Base-by-base conservation (phyloP, 2,113 vertebrate genomes). In the Guaruba guarouba region DNA sequence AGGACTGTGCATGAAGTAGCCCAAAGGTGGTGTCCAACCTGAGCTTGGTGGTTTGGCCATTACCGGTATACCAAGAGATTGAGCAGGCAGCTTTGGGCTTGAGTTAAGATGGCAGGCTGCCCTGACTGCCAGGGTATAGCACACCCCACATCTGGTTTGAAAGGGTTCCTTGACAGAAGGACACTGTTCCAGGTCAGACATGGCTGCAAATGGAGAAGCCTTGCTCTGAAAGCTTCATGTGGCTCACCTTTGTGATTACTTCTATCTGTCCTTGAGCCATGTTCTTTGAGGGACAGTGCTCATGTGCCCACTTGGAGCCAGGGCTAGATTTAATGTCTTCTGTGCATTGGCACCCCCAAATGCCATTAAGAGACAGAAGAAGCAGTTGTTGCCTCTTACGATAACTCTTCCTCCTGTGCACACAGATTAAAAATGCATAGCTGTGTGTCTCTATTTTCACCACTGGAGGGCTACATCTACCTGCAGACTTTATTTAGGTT, bases 401-500 rank as follows among this genome's bases (percentile, higher is more conserved):
- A 15, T 44, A 24, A 25, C 12, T 49, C 57, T n/a, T 20, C 39
- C 17, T 55, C 6, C 24, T 77, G 9, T 5, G 9, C 11, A 35
- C 20, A 18, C 20, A 19, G 2, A 27, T 1, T 13, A 18, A 29
- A 64, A 69, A 22, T 14, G 17, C 7, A 0, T 13, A 7, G 35
- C 39, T 75, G 81, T 1, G 0, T 54, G 17, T 83, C 62, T 71
- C 24, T 33, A 11, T 64, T 54, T 70, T 79, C 55, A 49, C 95
- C 96, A 48, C 95, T 96, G 91, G 96, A 93, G 95, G 96, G 95
- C 95, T 84, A 23, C 93, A 95, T 64, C 66, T 31, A n/a, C 86
- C 89, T 37, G 28, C 82, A 54, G 71, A 25, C 49, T 78, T 81
- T 17, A 13, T 78, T 57, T 4, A 12, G 88, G 80, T 79, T 81